A percentile compares a stretch with the other conserved stretches of the same genome.
Conservation (phyloP, 1,140 invertebrate genomes). For the Saccostrea echinata region DNA sequence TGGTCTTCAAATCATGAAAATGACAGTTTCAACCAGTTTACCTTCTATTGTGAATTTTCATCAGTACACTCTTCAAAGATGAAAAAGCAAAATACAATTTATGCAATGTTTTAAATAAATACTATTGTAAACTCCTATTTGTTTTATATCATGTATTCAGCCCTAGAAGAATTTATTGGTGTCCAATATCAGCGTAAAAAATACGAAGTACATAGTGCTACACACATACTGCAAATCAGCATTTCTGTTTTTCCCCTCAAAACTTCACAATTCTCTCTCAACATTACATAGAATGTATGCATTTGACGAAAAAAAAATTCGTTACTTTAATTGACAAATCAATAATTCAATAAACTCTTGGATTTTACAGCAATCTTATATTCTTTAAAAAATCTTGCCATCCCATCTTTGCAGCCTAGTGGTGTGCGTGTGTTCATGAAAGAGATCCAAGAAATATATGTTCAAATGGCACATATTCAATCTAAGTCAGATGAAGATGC, state of each 20-base stretch:
- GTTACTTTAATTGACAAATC: too few relatives aligned
- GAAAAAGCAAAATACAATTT: neutral
- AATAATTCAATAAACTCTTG: neutral
- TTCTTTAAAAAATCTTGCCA: neutral
- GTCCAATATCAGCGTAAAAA: too few relatives aligned
- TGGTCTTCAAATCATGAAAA: neutral
- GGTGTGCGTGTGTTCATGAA: neutral
- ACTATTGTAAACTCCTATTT: too few relatives aligned
- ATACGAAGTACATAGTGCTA: too few relatives aligned
- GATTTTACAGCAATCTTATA: neutral
- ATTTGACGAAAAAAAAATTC: too few relatives aligned
- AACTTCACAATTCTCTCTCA: too few relatives aligned
- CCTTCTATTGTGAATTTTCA: neutral
- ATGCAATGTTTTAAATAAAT: neutral
- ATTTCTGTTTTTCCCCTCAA: too few relatives aligned
- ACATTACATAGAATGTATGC: too few relatives aligned
- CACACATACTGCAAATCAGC: too few relatives aligned
- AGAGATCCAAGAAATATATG: neutral
- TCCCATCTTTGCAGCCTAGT: neutral
- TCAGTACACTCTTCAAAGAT: neutral
- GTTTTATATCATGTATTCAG: too few relatives aligned
- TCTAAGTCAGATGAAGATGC: neutral
- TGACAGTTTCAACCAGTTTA: neutral
- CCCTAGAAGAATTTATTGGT: too few relatives aligned
- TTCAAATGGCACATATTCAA: conserved; percentile 6